Percentiles rank a stretch among this genome's conserved stretches.
Conservation (phyloP, 2,888 invertebrate species). For the Drosophila nr. perissopoda region DNA sequence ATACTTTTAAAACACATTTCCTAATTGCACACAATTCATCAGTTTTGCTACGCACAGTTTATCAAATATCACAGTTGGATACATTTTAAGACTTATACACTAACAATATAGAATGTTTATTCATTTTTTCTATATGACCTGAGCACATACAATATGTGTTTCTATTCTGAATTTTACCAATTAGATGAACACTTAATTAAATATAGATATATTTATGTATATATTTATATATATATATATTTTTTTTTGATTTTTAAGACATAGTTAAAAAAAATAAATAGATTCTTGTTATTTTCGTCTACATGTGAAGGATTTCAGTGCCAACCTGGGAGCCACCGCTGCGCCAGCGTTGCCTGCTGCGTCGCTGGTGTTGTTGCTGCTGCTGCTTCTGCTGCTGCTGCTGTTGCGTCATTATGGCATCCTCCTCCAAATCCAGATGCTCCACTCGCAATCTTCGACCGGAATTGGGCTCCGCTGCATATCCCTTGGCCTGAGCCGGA, state of each 20-base stretch:
- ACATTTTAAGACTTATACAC: conserved; percentile 22
- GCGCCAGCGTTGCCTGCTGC: conserved; percentile 35
- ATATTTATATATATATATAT: conserved; percentile 17
- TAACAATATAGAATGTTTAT: conserved; percentile 5
- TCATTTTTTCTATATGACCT: conserved; percentile 32
- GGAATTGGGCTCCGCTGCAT: not conserved
- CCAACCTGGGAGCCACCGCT: conserved; percentile 4
- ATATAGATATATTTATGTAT: not conserved
- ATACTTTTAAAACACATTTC: conserved; percentile 28
- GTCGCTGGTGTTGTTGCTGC: conserved; percentile 47
- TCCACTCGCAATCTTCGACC: conserved; percentile 53
- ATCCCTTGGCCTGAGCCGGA: not conserved
- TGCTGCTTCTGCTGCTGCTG: conserved; percentile 30
- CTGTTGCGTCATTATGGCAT: conserved; percentile 31
- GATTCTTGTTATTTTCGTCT: conserved; percentile 2
- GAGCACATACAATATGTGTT: conserved; percentile 37
- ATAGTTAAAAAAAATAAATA: conserved; percentile 16
- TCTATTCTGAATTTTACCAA: conserved; percentile 1
- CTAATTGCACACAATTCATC: conserved; percentile 44
- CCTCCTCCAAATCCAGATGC: conserved; percentile 61
- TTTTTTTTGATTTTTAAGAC: conserved; percentile 8
- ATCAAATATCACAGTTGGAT: conserved; percentile 53
- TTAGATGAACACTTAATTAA: conserved; percentile 36
- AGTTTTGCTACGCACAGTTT: conserved; percentile 41
- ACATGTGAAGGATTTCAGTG: conserved; percentile 46